phyloP scores from a whole-genome alignment of 37 sponge, comb jelly and placozoan species.

The Agelas oroides region DNA sequence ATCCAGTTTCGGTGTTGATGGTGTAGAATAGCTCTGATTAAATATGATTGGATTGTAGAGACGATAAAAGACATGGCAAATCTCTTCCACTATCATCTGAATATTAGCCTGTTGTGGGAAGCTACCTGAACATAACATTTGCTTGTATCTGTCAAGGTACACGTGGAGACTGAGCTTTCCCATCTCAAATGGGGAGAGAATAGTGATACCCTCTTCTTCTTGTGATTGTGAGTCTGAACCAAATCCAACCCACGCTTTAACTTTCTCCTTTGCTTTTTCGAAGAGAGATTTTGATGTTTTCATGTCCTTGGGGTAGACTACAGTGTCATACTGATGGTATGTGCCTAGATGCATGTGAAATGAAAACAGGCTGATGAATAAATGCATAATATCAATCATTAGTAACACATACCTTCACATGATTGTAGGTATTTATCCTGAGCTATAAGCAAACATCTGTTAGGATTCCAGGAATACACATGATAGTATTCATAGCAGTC shows the following conservation, averaged over 20 bases:
- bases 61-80: background rate
- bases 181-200: background rate
- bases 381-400: too few species aligned
- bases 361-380: too few species aligned
- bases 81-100: too few species aligned
- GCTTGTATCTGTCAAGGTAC: background rate
- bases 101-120: background rate
- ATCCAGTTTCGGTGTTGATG: too few species aligned
- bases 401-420: too few species aligned
- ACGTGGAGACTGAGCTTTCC: background rate
- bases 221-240: background rate
- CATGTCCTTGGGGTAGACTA: constrained; percentile 33
- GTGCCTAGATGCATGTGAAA: constrained; percentile 6
- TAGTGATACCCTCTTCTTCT: background rate
- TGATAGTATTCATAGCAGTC: constrained; percentile 7
- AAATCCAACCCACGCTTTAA: background rate
- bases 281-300: background rate
- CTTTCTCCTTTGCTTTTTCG: background rate
- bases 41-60: too few species aligned
- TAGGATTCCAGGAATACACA: background rate
- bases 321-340: constrained; percentile 55
- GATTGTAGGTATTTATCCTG: background rate
- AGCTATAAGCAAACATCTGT: constrained; percentile 41
- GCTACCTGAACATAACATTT: background rate
- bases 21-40: too few species aligned